Base-by-base conservation (phyloP, 2,888 invertebrate species). In the Apamea crenata region DNA sequence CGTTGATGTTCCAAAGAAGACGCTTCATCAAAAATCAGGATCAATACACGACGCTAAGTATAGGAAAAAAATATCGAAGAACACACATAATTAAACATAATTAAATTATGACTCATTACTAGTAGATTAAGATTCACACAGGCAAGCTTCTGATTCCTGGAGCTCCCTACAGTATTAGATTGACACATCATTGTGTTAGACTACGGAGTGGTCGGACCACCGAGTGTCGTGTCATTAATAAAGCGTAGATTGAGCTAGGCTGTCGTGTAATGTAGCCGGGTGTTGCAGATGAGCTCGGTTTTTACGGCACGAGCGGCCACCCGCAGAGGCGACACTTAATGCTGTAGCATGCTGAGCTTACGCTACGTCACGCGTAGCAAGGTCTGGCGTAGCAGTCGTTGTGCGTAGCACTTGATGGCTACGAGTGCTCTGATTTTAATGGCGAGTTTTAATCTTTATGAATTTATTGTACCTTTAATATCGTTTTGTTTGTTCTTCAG, bases 231-330 rank as follows among this genome's bases (percentile, higher is more conserved):
- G 92, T 93, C 94, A 95, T 95, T 96, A 96, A 96, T 96, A 95
- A 95, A 94, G 91, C 90, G 91, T 91, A 95, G 94, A 96, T 96
- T 94, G 95, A 93, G 93, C 95, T 95, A 95, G 95, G 92, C 93
- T 92, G 93, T 93, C 93, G 92, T 80, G 84, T 96, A 96, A 96
- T 96, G 94, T 95, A 94, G 92, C 93, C 93, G 82, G 92, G 92
- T 93, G 94, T 89, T 91, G 94, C 92, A 96, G 96, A 96, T 96
- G 96, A 96, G 94, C 90, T 95, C 90, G 95, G 96, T 96, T 96
- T 96, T 96, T 96, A 96, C 95, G 95, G 96, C 96, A 96, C 96
- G 96, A 96, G 96, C 92, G 96, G 91, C 96, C 97, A 96, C 96
- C 96, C 97, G 96, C 96, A 90, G 94, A 90, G 95, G 92, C 94